These are phyloP conservation scores for Dusona sp. DNA, from an alignment of 2,888 invertebrate genomes.

Conservation along the genomic window DNA sequence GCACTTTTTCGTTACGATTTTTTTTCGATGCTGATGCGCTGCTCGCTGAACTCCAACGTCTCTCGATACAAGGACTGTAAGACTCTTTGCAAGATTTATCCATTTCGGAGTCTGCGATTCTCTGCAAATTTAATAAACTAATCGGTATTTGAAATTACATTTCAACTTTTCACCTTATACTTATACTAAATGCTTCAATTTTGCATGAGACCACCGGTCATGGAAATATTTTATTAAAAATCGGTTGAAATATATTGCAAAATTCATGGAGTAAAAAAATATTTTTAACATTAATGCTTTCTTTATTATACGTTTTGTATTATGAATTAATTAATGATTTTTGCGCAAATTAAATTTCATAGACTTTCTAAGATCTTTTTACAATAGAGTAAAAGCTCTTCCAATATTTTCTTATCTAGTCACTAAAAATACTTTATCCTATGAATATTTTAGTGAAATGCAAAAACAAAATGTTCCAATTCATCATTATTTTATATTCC, in stretches of 20 bases:
- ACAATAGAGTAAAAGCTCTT: too few relatives aligned
- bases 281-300: too few relatives aligned
- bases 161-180: too few relatives aligned
- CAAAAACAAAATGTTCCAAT: neutral
- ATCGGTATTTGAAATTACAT: too few relatives aligned
- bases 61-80: constrained; percentile 82
- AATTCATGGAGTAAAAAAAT: too few relatives aligned
- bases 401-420: too few relatives aligned
- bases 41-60: constrained; percentile 87
- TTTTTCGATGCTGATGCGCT: constrained; percentile 80
- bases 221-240: neutral
- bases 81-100: constrained; percentile 72
- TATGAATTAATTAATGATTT: too few relatives aligned
- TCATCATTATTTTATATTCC: neutral
- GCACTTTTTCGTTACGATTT: constrained; percentile 72
- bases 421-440: too few relatives aligned
- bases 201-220: neutral
- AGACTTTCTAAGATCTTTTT: too few relatives aligned
- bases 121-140: constrained; percentile 70
- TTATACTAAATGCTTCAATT: neutral
- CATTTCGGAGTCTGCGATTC: constrained; percentile 71
- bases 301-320: too few relatives aligned
- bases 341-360: too few relatives aligned
- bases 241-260: neutral
- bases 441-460: neutral